Percentiles rank a stretch among this genome's conserved stretches.
Conservation (phyloP, 2,113 vertebrate species). For the Campylomormyrus tamandua region DNA sequence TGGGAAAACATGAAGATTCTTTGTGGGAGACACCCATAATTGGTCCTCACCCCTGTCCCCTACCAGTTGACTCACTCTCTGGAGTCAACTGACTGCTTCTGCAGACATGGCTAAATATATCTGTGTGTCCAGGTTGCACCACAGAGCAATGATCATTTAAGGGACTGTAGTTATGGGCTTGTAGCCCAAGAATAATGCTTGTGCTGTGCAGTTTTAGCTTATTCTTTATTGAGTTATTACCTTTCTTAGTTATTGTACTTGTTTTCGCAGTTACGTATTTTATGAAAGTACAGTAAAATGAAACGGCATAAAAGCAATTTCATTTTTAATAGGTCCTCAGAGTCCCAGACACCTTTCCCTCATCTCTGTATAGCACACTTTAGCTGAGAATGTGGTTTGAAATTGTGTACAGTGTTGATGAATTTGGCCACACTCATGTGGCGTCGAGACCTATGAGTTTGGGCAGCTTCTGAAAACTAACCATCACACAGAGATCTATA, state of each 20-base stretch:
- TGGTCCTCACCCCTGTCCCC: background rate
- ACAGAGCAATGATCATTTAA: background rate
- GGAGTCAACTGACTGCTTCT: background rate
- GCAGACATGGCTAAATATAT: background rate
- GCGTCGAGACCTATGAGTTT: background rate
- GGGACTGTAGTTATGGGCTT: background rate
- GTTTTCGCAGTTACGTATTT: background rate
- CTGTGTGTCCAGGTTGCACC: background rate
- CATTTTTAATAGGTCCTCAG: background rate
- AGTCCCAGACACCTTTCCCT: background rate
- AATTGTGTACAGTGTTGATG: background rate
- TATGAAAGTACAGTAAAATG: background rate
- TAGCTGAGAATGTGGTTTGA: background rate
- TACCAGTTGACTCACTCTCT: background rate
- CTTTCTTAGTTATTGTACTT: background rate
- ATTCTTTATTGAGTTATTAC: background rate
- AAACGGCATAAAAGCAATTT: background rate
- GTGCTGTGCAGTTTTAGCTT: background rate
- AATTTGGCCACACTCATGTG: background rate
- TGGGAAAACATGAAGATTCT: background rate
- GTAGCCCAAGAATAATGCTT: background rate
- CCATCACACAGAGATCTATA: background rate
- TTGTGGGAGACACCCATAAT: background rate
- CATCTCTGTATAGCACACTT: background rate
- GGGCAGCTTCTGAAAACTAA: background rate